Base-by-base conservation (phyloP, 2,113 vertebrate genomes). In the Alces alces region DNA sequence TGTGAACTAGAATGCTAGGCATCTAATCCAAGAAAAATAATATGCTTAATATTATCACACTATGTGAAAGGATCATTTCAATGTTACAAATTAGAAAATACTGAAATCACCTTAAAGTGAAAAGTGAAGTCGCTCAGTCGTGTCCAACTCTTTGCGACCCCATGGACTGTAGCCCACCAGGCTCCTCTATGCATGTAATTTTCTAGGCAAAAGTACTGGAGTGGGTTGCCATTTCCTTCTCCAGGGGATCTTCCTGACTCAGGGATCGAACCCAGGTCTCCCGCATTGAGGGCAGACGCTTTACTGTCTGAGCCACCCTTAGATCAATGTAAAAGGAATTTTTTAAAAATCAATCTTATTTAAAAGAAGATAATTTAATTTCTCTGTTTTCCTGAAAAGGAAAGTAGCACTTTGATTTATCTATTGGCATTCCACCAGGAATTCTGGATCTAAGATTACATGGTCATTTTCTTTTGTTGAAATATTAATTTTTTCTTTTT, bases 401-500 rank as follows among this genome's bases (percentile, higher is more conserved):
- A 96, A 96, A 92, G 61, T n/a, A 78, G 33, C 14, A 16, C 11
- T 88, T 95, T 96, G 64, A 86, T 86, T 88, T 89, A 80, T 80
- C 70, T 96, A 45, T 50, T 16, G 73, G 36, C 87, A 55, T 97
- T 61, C 60, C 19, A 58, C 36, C 21, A 87, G 80, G 66, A 91
- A 96, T 84, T 89, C 66, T 39, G 43, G 7, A 36, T 84, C 78
- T 94, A 86, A 55, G 66, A 79, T 89, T 70, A 79, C 15, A 64
- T 96, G 25, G 17, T 87, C 79, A 89, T 98, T 96, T 96, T 95
- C 25, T 86, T 88, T 33, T 88, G 1, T 88, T 97, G 92, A 97
- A 93, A 84, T 55, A 54, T 27, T 23, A 82, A 45, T 89, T 16
- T 86, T 47, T 36, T 54, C 4, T 2, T 82, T 86, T 43, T 3